Evolutionary conservation across 2,113 vertebrate species (phyloP).

Genomic region (Osmerus mordax): DNA sequence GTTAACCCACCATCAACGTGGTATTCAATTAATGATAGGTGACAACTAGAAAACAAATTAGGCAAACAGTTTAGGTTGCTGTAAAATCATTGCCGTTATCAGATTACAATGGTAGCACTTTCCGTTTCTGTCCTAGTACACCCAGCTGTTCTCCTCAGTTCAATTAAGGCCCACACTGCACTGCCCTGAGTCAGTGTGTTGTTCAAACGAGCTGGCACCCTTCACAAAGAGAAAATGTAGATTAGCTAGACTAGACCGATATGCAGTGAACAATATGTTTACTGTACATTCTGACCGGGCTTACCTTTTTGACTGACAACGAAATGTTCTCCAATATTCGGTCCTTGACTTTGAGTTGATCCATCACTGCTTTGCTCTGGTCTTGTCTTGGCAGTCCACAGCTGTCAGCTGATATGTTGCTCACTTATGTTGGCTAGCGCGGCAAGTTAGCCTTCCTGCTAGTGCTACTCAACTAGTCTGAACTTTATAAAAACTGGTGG

Average conservation of each 20-base stretch:
- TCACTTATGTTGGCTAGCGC: slow-evolving; percentile 28
- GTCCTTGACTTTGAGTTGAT: slow-evolving; percentile 92
- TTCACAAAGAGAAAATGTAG: neutral
- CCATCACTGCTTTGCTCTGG: slow-evolving; percentile 73
- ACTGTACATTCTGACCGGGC: slow-evolving; percentile 4
- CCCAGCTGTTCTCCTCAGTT: too few species aligned
- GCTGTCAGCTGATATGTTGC: slow-evolving; percentile 67
- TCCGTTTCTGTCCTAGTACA: too few species aligned
- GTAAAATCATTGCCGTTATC: too few species aligned
- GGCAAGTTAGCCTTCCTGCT: slow-evolving; percentile 35
- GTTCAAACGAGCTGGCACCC: too few species aligned
- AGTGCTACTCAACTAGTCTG: neutral
- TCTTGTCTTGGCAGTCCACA: slow-evolving; percentile 50
- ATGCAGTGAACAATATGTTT: neutral
- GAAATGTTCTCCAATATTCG: slow-evolving; percentile 95
- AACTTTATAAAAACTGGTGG: neutral
- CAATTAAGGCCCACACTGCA: too few species aligned
- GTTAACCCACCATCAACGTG: neutral
- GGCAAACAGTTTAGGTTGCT: too few species aligned
- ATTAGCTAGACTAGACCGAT: neutral
- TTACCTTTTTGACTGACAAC: slow-evolving; percentile 94
- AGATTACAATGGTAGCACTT: too few species aligned
- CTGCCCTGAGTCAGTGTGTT: too few species aligned
- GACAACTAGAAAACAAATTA: neutral
- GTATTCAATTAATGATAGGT: neutral